Evolutionary conservation across 2,888 invertebrate genomes (phyloP), one percentile per base, ranked within the genome.

Genomic region (Atethmia centrago): DNA sequence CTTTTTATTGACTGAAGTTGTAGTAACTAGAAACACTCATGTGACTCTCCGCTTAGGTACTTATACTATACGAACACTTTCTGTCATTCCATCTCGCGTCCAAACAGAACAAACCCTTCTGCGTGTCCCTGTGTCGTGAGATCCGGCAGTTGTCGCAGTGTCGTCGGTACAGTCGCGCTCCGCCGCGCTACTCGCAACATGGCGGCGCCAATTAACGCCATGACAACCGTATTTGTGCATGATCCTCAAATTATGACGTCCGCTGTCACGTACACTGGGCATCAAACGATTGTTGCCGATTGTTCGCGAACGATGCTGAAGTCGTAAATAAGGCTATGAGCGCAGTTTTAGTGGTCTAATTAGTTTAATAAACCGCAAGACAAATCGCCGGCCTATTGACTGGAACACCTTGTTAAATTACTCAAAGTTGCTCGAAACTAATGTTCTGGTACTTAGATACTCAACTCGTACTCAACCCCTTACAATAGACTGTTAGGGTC

Each of bases 181-280:
- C 51, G 80, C 70, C 68, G 81, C 81, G 77, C 61, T 45, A 36
- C 62, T 25, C 56, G 71, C 79, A 81, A 81, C 71, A 82, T 83
- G 82, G 81, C 82, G 79, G 75, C 66, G 62, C 66, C 71, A 83
- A 79, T 82, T 82, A 82, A 66, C 71, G 67, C 61, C 76, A 71
- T 61, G 49, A 76, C 71, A 71, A 82, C 53, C 56, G 63, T 68
- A 79, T 53, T 80, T 61, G 74, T 71, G 66, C 79, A 70, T 75
- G 81, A 79, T 82, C 75, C 78, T 58, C 75, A 75, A 79, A 79
- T 82, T 83, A 70, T 79, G 70, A 79, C 62, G 83, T 82, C 76
- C 83, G 75, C 69, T 76, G 80, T 76, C 80, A 80, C 70, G 70
- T 58, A 74, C 25, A 49, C 51, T 53, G 63, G 47, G 62, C 61